These are phyloP conservation scores for Megaustenia siamemsis DNA, from an alignment of 2,888 invertebrate species.

Conservation along the genomic window DNA sequence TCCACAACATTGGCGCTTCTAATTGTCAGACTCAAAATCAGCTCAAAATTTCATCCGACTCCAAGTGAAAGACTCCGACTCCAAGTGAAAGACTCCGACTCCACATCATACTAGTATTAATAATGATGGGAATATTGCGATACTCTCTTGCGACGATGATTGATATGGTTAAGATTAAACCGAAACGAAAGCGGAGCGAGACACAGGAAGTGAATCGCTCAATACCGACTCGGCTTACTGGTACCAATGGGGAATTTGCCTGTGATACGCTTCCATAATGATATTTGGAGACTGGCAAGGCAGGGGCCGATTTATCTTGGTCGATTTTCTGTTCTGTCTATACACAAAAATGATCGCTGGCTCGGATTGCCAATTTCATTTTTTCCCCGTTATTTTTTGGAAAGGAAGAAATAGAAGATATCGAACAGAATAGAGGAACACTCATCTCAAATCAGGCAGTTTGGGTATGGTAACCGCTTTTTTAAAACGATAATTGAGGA, in stretches of 20 bases:
- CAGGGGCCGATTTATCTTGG: slow-evolving; percentile 30
- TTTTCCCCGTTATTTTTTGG: too few species aligned
- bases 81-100: not conserved
- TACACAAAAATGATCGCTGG: not conserved
- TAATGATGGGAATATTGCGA: not conserved
- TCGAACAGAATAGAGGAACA: too few species aligned
- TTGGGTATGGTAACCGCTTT: too few species aligned
- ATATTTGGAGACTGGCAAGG: not conserved
- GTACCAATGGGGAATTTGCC: slow-evolving; percentile 20
- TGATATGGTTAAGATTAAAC: slow-evolving; percentile 42
- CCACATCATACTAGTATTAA: not conserved
- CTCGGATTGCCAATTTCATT: too few species aligned
- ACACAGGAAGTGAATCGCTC: slow-evolving; percentile 37
- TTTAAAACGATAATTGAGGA: too few species aligned
- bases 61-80: not conserved
- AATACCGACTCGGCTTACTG: slow-evolving; percentile 42
- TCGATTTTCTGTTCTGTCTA: slow-evolving; percentile 38
- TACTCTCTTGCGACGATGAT: slow-evolving; percentile 30
- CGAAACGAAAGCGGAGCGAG: slow-evolving; percentile 25
- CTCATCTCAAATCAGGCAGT: too few species aligned
- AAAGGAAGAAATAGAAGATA: not conserved
- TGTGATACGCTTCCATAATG: slow-evolving; percentile 32
- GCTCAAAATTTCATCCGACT: too few species aligned
- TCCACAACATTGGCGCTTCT: too few species aligned
- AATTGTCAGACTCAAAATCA: too few species aligned